phyloP scores from a whole-genome alignment of 2,113 vertebrate species.

The Antechinus stuartii region DNA sequence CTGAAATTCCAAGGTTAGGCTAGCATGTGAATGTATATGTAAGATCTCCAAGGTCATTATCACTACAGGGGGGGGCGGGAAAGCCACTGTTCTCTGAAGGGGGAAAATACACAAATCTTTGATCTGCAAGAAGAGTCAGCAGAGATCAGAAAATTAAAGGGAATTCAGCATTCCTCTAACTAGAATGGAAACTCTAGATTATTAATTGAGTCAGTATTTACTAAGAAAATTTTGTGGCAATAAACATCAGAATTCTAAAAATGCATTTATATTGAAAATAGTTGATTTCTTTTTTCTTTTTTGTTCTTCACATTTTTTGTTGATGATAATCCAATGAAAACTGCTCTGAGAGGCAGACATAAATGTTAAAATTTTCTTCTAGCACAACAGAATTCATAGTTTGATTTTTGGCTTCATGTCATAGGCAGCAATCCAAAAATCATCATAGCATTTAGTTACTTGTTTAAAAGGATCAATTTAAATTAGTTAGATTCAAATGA shows the following conservation, averaged over 20 bases:
- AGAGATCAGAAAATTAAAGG: conserved; percentile 4
- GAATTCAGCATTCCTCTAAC: conserved; percentile 12
- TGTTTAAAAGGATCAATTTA: not conserved
- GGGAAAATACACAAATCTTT: not conserved
- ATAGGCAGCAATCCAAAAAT: conserved; percentile 12
- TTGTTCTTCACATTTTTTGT: not conserved
- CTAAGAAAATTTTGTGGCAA: not conserved
- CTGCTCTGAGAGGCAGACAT: conserved; percentile 11
- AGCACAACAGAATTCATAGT: not conserved
- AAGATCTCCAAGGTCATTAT: conserved; percentile 40
- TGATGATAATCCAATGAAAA: conserved; percentile 22
- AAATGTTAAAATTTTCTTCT: conserved; percentile 26
- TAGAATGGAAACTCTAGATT: not conserved
- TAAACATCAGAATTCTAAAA: not conserved
- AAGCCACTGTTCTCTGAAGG: no score
- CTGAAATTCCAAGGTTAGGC: conserved; percentile 37
- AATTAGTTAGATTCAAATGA: not conserved
- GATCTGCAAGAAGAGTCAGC: conserved; percentile 6
- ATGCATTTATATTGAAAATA: not conserved
- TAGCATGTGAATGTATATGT: conserved; percentile 44
- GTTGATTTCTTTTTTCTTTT: not conserved
- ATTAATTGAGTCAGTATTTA: conserved; percentile 43
- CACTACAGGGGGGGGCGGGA: no score
- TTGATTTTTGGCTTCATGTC: not conserved
- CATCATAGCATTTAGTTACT: not conserved